Evolutionary conservation across 2,888 invertebrate species (phyloP).

Genomic region (Tuberolachnus salignus): DNA sequence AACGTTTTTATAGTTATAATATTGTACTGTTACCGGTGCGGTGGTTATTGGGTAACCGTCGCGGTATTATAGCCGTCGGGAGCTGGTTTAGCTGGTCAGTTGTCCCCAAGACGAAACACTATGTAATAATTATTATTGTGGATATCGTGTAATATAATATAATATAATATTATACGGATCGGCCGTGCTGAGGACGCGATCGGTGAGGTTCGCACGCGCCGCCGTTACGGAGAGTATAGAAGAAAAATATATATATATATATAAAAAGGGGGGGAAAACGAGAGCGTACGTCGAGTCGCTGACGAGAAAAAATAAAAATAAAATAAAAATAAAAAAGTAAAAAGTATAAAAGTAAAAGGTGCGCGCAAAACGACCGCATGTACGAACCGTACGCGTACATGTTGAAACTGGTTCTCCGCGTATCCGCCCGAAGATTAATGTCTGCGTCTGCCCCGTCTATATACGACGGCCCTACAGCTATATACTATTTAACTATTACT

Average conservation of each 20-base stretch:
- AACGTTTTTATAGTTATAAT: not conserved
- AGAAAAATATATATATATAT: not conserved
- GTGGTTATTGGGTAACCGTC: conserved; percentile 16
- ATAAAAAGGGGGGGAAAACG: no score
- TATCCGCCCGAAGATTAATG: conserved; percentile 6
- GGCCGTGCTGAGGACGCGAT: conserved; percentile 19
- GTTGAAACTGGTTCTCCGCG: conserved; percentile 38
- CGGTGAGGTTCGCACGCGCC: conserved; percentile 5
- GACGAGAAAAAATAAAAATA: conserved; percentile 20
- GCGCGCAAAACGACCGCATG: conserved; percentile 17
- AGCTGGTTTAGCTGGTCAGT: conserved; percentile 23
- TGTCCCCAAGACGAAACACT: not conserved
- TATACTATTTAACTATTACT: no score
- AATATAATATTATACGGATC: not conserved
- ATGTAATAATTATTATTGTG: conserved; percentile 22
- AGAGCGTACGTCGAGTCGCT: conserved; percentile 28
- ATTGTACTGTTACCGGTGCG: not conserved
- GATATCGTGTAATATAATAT: not conserved
- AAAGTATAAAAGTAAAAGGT: conserved; percentile 39
- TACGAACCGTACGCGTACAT: not conserved
- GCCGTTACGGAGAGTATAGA: no score
- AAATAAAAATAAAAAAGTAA: not conserved
- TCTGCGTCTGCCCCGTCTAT: conserved; percentile 1
- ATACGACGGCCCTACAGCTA: no score
- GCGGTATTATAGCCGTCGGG: conserved; percentile 30